Evolutionary conservation across 1,140 invertebrate genomes (phyloP).

Genomic region (Bombus confusus): DNA sequence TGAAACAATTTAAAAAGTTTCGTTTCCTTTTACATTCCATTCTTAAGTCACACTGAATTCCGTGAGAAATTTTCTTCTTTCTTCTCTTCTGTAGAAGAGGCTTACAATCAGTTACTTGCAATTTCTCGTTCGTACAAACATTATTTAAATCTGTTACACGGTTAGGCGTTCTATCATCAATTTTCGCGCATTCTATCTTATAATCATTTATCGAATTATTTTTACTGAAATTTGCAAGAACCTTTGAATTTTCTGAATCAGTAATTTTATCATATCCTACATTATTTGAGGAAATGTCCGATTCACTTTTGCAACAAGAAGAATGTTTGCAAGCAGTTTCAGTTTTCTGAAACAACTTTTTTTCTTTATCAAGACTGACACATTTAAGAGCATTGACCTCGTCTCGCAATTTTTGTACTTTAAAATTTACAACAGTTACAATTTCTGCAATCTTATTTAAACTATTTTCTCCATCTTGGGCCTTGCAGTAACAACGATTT

Average conservation of each 20-base stretch:
- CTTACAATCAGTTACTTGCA: background rate
- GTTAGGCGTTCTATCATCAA: background rate
- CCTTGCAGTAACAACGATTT: background rate
- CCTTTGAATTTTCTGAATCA: background rate
- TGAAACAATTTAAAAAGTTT: constrained; percentile 36
- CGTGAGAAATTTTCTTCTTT: constrained; percentile 60
- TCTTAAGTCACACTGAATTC: constrained; percentile 48
- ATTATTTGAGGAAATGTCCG: background rate
- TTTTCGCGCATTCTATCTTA: background rate
- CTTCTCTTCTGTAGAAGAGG: background rate
- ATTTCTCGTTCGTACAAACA: background rate
- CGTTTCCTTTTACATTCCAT: background rate
- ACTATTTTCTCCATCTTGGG: constrained; percentile 26
- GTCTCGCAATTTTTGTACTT: constrained; percentile 53
- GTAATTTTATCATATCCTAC: background rate
- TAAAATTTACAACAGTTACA: constrained; percentile 45
- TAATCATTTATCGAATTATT: background rate
- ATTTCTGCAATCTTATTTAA: constrained; percentile 48
- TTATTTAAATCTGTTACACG: background rate
- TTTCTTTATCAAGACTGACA: background rate
- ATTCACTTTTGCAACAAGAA: background rate
- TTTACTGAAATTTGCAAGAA: background rate
- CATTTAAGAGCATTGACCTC: constrained; percentile 58
- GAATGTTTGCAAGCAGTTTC: background rate
- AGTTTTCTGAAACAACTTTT: constrained; percentile 14